phyloP scores from a whole-genome alignment of 2,888 invertebrate genomes.

The Tachina fera region DNA sequence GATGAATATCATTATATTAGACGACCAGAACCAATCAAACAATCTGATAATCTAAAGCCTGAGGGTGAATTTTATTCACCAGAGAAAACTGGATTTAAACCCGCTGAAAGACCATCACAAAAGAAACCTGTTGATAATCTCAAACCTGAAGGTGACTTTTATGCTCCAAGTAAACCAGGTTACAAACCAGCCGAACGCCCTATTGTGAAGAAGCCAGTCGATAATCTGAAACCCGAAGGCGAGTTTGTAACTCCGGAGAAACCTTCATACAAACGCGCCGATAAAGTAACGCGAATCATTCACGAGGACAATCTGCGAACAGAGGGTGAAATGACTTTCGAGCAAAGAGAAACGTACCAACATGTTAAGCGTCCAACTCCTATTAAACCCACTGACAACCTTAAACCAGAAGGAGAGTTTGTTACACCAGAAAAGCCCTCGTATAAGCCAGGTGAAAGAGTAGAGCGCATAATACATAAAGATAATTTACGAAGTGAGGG shows the following conservation, averaged over 20 bases:
- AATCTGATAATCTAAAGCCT: constrained; percentile 84
- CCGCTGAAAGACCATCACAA: constrained; percentile 82
- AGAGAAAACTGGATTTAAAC: constrained; percentile 82
- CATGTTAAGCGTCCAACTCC: constrained; percentile 78
- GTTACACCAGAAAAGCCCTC: constrained; percentile 82
- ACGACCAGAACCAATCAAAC: constrained; percentile 77
- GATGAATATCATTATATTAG: constrained; percentile 84
- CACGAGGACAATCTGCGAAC: constrained; percentile 84
- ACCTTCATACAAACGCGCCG: constrained; percentile 83
- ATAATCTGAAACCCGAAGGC: constrained; percentile 77
- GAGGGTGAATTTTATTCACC: constrained; percentile 85
- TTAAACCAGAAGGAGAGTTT: constrained; percentile 82
- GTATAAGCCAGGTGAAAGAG: constrained; percentile 83
- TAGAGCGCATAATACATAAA: constrained; percentile 78
- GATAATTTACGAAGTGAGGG: constrained; percentile 85
- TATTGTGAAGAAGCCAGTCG: constrained; percentile 84
- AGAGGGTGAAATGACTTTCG: constrained; percentile 85
- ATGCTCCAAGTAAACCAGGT: constrained; percentile 83
- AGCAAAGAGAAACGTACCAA: constrained; percentile 82
- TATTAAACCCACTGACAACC: constrained; percentile 51
- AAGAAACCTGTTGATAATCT: constrained; percentile 83
- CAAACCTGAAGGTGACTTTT: constrained; percentile 85
- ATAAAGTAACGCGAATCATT: constrained; percentile 82
- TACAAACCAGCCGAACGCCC: constrained; percentile 84
- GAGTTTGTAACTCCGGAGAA: constrained; percentile 84